A percentile compares a stretch with the other conserved stretches of the same genome.
Conservation (phyloP, 2,113 vertebrate species). For the Mormoops blainvillei region DNA sequence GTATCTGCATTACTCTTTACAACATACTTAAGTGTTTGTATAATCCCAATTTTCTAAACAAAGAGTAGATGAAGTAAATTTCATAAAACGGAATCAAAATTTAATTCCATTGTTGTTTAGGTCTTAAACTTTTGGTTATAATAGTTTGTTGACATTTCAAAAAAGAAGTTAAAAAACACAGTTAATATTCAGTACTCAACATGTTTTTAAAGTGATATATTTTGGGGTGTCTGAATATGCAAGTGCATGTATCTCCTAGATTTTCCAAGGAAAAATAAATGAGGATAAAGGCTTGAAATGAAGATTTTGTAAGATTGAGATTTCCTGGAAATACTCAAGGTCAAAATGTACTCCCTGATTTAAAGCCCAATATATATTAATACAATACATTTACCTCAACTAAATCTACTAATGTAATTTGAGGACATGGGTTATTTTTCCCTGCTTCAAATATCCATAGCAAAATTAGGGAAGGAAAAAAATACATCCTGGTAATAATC, state of each 20-base stretch:
- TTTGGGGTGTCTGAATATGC: neutral
- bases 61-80: neutral
- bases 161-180: neutral
- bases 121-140: neutral
- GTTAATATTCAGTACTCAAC: neutral
- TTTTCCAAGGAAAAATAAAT: neutral
- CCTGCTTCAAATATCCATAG: neutral
- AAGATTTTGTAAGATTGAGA: neutral
- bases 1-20: neutral
- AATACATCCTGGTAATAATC: neutral
- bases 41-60: neutral
- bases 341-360: neutral
- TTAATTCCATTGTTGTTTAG: neutral
- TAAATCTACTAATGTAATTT: neutral
- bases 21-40: neutral
- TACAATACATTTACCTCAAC: neutral
- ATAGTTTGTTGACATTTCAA: neutral
- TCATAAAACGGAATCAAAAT: neutral
- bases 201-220: neutral
- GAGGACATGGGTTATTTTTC: neutral
- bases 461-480: neutral
- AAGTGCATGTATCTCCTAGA: neutral
- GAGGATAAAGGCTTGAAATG: neutral
- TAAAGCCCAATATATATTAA: neutral
- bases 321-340: neutral